A percentile compares a stretch with the other conserved stretches of the same genome.
Evolutionary conservation across 2,797 vertebrate species (phyloP).

Genomic region (Bucorvus abyssinicus): DNA sequence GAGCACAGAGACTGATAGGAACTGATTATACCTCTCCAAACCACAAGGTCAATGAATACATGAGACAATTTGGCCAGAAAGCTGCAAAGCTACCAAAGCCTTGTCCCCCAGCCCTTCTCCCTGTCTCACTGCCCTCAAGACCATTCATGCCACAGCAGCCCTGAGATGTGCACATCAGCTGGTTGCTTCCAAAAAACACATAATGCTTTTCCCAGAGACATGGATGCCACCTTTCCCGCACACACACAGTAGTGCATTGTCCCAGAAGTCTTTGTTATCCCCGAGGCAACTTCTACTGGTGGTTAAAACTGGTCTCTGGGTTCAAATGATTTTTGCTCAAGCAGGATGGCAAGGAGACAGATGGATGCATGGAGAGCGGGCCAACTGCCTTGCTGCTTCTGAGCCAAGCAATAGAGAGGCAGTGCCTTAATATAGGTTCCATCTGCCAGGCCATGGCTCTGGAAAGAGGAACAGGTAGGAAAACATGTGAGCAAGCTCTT

Average conservation of each 20-base stretch:
- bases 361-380: background rate
- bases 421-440: background rate
- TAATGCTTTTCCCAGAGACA: too few relatives aligned
- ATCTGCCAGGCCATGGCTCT: background rate
- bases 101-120: background rate
- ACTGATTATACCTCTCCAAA: too few relatives aligned
- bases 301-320: background rate
- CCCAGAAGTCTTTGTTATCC: background rate
- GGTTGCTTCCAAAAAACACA: background rate
- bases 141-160: background rate
- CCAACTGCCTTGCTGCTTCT: background rate
- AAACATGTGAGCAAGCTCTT: background rate
- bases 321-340: background rate
- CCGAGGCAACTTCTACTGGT: background rate
- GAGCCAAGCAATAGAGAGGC: background rate
- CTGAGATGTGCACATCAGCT: fast-evolving
- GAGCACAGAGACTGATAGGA: too few relatives aligned
- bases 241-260: background rate
- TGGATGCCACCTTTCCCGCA: fast-evolving
- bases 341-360: background rate
- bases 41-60: background rate
- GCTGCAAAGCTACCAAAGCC: background rate
- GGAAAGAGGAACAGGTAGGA: background rate
- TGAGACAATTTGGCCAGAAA: background rate
- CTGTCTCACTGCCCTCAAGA: fast-evolving